phyloP scores from a whole-genome alignment of 92 coral and sea anemone genomes.

The Palythoa heliodiscus region DNA sequence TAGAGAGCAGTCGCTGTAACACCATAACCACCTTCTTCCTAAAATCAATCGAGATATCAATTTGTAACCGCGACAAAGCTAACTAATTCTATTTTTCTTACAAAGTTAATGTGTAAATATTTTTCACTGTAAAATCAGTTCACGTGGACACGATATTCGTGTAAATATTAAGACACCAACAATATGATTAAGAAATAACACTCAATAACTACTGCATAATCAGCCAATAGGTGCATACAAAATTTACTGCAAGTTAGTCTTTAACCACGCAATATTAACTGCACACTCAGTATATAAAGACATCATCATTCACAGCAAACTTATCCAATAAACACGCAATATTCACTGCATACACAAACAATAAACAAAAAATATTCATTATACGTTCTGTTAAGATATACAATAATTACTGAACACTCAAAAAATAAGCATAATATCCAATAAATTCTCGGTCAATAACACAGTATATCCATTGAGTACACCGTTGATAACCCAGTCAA shows the following conservation, averaged over 20 bases:
- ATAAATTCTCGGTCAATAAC: no score
- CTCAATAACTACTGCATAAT: neutral
- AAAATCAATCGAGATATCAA: neutral
- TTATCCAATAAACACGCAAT: no score
- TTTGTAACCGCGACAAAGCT: neutral
- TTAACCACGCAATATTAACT: neutral
- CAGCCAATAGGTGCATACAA: neutral
- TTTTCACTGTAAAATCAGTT: constrained; percentile 2
- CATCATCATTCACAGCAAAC: neutral
- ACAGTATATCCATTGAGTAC: no score
- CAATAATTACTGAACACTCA: no score
- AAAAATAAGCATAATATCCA: no score
- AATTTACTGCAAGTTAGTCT: neutral
- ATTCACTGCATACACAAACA: neutral
- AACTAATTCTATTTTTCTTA: neutral
- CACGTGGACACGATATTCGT: neutral
- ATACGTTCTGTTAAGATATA: no score
- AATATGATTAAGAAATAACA: neutral
- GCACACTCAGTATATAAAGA: neutral
- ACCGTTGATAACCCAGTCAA: neutral
- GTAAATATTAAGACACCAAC: neutral
- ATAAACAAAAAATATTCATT: neutral
- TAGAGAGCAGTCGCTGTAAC: constrained; percentile 75
- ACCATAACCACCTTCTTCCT: constrained; percentile 47
- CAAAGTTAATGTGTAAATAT: constrained; percentile 5